phyloP scores from a whole-genome alignment of 1,140 invertebrate species.

The Pseudomyrmex sp. region DNA sequence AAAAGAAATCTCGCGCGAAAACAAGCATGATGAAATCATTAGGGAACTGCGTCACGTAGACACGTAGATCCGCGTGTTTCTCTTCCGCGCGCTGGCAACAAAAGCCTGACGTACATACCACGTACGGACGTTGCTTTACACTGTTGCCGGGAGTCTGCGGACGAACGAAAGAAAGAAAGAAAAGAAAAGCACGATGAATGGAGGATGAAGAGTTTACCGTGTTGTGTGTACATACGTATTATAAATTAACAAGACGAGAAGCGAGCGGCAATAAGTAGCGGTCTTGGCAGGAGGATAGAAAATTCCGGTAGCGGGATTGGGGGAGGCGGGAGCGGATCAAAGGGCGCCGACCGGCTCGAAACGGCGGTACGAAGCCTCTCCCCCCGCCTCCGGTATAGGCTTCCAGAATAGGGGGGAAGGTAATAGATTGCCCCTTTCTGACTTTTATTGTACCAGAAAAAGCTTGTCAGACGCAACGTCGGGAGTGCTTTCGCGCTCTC shows the following conservation, averaged over 20 bases:
- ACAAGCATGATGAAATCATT: constrained; percentile 73
- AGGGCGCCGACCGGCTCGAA: constrained; percentile 68
- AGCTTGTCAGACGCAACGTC: constrained; percentile 73
- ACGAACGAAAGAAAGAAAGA: background rate
- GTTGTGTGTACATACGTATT: constrained; percentile 44
- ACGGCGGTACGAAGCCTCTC: constrained; percentile 55
- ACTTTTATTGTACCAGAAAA: constrained; percentile 78
- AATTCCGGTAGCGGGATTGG: constrained; percentile 79
- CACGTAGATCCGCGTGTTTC: constrained; percentile 43
- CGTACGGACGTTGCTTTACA: constrained; percentile 52
- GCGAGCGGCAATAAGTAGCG: constrained; percentile 69
- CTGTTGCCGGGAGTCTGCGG: background rate
- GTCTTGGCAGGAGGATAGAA: constrained; percentile 79
- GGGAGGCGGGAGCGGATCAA: constrained; percentile 70
- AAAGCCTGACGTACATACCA: constrained; percentile 62
- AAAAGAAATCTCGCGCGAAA: constrained; percentile 3
- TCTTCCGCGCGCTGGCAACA: constrained; percentile 63
- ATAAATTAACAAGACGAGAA: constrained; percentile 74
- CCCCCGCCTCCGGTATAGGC: constrained; percentile 6
- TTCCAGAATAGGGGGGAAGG: constrained; percentile 63
- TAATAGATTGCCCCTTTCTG: constrained; percentile 78
- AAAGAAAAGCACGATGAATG: background rate
- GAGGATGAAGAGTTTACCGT: constrained; percentile 16
- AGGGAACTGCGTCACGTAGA: constrained; percentile 65
- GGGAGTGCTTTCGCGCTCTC: constrained; percentile 38